A percentile compares a stretch with the other conserved stretches of the same genome.
These are phyloP conservation scores for Luperina nickerlii DNA, from an alignment of 2,888 invertebrate species.

Conservation along the genomic window DNA sequence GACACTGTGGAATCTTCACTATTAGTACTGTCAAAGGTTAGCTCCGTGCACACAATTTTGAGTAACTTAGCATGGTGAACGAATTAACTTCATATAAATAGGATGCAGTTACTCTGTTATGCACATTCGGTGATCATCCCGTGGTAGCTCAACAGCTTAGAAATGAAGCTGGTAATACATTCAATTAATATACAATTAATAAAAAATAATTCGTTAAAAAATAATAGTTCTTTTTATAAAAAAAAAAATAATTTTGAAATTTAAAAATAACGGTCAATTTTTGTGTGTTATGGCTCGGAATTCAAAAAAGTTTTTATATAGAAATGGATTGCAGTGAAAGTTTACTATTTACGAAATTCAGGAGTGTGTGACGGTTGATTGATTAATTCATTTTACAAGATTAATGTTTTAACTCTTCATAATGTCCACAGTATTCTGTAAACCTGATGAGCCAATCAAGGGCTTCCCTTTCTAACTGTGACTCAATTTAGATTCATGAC, in stretches of 20 bases:
- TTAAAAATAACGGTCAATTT: slow-evolving; percentile 14
- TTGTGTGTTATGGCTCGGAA: slow-evolving; percentile 16
- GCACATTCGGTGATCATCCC: slow-evolving; percentile 83
- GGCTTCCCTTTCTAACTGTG: slow-evolving; percentile 58
- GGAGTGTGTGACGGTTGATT: slow-evolving; percentile 21
- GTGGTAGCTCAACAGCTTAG: slow-evolving; percentile 78
- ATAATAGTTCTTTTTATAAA: not conserved
- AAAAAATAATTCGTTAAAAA: slow-evolving; percentile 7
- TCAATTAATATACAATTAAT: slow-evolving; percentile 25
- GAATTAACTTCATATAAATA: slow-evolving; percentile 88
- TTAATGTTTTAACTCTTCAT: not conserved
- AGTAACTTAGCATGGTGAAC: slow-evolving; percentile 83
- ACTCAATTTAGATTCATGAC: slow-evolving; percentile 47
- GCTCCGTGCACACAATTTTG: slow-evolving; percentile 82
- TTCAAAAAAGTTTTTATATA: slow-evolving; percentile 15
- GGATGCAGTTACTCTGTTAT: slow-evolving; percentile 75
- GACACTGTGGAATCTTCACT: slow-evolving; percentile 67
- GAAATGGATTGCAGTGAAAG: slow-evolving; percentile 66
- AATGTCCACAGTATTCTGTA: slow-evolving; percentile 8
- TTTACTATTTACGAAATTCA: slow-evolving; percentile 25
- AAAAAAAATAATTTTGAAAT: not conserved
- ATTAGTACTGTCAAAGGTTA: slow-evolving; percentile 86
- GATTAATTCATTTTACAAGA: not conserved
- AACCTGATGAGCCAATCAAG: slow-evolving; percentile 40
- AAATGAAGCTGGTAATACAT: slow-evolving; percentile 87